Conservation (phyloP, 1,140 invertebrate species). For the Drosophila equinoxialis region DNA sequence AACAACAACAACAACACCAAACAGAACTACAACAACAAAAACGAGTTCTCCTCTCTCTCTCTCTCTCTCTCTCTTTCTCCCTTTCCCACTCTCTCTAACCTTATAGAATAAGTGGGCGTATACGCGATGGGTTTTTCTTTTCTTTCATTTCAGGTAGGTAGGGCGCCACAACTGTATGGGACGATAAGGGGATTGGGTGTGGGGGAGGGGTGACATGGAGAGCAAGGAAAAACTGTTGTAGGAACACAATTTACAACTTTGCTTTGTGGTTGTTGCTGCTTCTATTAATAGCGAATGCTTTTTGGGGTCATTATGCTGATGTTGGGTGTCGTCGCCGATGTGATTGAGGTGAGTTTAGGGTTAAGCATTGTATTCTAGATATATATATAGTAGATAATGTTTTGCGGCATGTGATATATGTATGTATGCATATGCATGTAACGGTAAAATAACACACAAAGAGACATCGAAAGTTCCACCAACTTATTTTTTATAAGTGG, state of each 20-base stretch:
- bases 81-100: conserved; percentile 4
- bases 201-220: neutral
- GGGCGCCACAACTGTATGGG: conserved; percentile 13
- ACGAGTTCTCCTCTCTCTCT: conserved; percentile 10
- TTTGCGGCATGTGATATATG: conserved; percentile 5
- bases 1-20: conserved; percentile 8
- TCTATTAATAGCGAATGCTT: conserved; percentile 57
- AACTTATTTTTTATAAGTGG: neutral
- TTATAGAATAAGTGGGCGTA: conserved; percentile 48
- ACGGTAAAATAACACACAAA: conserved; percentile 19
- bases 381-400: conserved; percentile 11
- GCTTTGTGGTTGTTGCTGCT: conserved; percentile 39
- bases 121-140: conserved; percentile 28
- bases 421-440: neutral
- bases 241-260: conserved; percentile 59
- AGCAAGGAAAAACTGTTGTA: conserved; percentile 16
- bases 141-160: conserved; percentile 21
- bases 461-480: conserved; percentile 8
- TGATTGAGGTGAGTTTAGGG: conserved; percentile 43
- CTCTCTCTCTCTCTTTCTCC: too few species aligned
- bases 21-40: conserved; percentile 1
- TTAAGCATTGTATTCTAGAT: conserved; percentile 5
- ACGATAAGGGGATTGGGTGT: too few species aligned
- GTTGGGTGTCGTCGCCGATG: conserved; percentile 29
- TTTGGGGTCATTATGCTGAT: conserved; percentile 58